phyloP scores from a whole-genome alignment of 2,113 vertebrate genomes.

The Felis chaus region DNA sequence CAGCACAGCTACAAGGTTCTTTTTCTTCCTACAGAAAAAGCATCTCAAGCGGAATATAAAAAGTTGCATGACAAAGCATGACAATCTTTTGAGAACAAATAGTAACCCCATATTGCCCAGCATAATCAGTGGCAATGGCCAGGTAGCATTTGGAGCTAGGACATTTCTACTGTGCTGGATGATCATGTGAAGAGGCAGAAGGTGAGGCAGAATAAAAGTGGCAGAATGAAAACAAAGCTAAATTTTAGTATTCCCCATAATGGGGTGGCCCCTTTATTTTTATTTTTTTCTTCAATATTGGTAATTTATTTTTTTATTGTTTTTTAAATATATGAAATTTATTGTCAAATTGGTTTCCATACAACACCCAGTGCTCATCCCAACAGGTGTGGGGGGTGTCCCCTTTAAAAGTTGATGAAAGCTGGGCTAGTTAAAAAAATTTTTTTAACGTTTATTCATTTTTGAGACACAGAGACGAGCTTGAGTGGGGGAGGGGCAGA shows the following conservation, averaged over 20 bases:
- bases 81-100: not conserved
- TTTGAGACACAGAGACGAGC: too few relatives aligned
- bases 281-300: too few relatives aligned
- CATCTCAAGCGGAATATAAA: not conserved
- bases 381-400: not conserved
- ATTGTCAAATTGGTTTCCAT: too few relatives aligned
- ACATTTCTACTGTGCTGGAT: not conserved
- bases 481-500: too few relatives aligned
- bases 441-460: too few relatives aligned
- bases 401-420: too few relatives aligned
- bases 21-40: not conserved
- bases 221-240: not conserved
- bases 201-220: not conserved
- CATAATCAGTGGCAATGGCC: not conserved
- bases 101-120: not conserved
- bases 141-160: not conserved
- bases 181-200: not conserved
- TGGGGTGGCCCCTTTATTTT: not conserved
- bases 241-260: constrained; percentile 43
- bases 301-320: too few relatives aligned
- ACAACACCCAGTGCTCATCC: too few relatives aligned
- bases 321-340: too few relatives aligned
- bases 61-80: not conserved
- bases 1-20: not conserved
- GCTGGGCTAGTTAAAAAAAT: too few relatives aligned